phyloP scores from a whole-genome alignment of 2,797 vertebrate species.

The Xerus rutilus region DNA sequence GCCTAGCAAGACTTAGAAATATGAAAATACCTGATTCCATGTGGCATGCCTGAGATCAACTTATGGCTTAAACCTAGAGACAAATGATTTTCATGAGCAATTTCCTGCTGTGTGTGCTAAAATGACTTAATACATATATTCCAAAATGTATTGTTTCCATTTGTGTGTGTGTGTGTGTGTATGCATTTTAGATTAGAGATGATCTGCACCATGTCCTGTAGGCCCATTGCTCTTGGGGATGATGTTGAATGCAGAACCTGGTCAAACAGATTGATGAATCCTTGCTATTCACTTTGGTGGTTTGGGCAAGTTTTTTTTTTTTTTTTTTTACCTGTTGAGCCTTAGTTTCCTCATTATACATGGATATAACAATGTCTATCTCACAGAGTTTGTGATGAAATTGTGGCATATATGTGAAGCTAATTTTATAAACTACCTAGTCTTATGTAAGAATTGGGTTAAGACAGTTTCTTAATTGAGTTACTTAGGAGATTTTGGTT shows the following conservation, averaged over 20 bases:
- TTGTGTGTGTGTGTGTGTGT: neutral
- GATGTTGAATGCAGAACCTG: neutral
- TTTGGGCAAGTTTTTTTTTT: neutral
- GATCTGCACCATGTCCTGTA: neutral
- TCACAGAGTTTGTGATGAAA: conserved; percentile 1
- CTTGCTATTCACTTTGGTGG: neutral
- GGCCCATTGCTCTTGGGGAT: neutral
- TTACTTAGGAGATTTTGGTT: neutral
- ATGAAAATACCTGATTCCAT: neutral
- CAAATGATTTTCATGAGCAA: neutral
- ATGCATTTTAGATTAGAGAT: neutral
- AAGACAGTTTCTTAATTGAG: neutral
- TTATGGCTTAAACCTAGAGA: neutral
- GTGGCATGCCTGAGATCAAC: neutral
- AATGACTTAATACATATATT: conserved; percentile 15
- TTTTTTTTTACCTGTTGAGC: neutral
- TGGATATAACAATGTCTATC: neutral
- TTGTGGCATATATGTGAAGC: neutral
- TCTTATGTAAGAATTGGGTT: neutral
- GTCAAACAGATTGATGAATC: neutral
- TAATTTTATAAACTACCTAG: neutral
- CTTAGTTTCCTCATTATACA: neutral
- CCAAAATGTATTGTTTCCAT: neutral
- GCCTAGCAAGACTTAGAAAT: neutral
- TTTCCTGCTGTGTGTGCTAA: neutral